Percentiles rank a stretch among this genome's conserved stretches.
phyloP scores from a whole-genome alignment of 2,888 invertebrate genomes.

The Polietes domitor region DNA sequence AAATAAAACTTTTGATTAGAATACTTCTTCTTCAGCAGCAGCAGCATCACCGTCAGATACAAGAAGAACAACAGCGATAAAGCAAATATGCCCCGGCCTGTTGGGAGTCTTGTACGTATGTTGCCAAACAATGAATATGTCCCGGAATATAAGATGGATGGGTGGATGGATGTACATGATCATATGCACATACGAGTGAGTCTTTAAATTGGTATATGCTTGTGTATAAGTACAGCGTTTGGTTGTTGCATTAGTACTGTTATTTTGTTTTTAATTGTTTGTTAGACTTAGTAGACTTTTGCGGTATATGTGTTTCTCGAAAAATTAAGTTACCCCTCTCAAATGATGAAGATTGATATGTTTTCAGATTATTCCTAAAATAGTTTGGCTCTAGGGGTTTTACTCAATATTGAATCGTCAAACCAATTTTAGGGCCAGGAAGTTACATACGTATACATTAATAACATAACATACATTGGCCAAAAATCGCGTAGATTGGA shows the following conservation, averaged over 20 bases:
- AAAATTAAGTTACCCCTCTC: too few relatives aligned
- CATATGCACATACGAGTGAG: slow-evolving; percentile 1
- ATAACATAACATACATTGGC: too few relatives aligned
- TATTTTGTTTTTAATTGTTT: too few relatives aligned
- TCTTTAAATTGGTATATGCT: background rate
- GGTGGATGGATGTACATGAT: slow-evolving; percentile 40
- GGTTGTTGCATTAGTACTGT: background rate
- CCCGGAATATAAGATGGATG: slow-evolving; percentile 12
- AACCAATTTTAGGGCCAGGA: too few relatives aligned
- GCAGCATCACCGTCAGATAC: background rate
- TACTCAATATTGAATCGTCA: too few relatives aligned
- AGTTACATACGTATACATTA: too few relatives aligned
- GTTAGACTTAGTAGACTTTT: too few relatives aligned
- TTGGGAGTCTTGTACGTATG: background rate
- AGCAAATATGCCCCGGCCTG: slow-evolving; percentile 23
- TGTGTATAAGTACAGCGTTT: background rate
- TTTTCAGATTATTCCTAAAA: too few relatives aligned
- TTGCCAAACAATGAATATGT: slow-evolving; percentile 30
- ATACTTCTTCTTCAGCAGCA: slow-evolving; percentile 47
- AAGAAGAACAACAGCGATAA: slow-evolving; percentile 21
- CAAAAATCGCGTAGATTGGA: too few relatives aligned
- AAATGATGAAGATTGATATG: too few relatives aligned
- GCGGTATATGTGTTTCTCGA: too few relatives aligned
- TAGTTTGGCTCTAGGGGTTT: too few relatives aligned
- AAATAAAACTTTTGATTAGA: slow-evolving; percentile 77